Evolutionary conservation across 2,888 invertebrate species (phyloP).

Genomic region (Ophion obscuratus): DNA sequence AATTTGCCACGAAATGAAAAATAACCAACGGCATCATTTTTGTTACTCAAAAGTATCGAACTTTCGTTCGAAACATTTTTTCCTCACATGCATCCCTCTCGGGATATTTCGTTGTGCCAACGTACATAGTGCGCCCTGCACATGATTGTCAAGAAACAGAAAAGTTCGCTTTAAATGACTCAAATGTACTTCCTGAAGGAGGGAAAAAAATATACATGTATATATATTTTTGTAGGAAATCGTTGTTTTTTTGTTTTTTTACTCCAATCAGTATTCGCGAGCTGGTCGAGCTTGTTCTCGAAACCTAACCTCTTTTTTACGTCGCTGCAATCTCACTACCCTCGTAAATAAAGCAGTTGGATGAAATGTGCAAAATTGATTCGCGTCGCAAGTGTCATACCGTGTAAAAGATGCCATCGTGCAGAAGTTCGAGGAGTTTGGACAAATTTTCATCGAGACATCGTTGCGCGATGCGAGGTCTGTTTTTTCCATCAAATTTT

Average conservation of each 20-base stretch:
- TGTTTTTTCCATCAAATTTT: conserved; percentile 5
- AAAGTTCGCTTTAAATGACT: conserved; percentile 12
- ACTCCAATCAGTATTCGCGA: conserved; percentile 34
- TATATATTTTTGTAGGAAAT: conserved; percentile 38
- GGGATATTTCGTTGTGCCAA: background rate
- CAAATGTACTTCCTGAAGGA: conserved; percentile 10
- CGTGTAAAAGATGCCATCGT: conserved; percentile 33
- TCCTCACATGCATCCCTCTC: background rate
- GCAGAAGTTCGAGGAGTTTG: conserved; percentile 29
- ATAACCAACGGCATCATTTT: background rate
- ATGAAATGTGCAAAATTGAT: conserved; percentile 15
- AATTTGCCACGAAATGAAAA: background rate
- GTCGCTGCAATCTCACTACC: conserved; percentile 18
- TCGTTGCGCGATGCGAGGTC: conserved; percentile 49
- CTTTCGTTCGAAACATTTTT: background rate
- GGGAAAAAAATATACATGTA: conserved; percentile 9
- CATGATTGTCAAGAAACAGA: background rate
- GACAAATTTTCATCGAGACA: conserved; percentile 35
- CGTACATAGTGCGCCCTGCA: background rate
- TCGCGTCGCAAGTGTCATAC: background rate
- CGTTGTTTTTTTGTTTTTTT: conserved; percentile 48
- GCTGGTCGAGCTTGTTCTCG: background rate
- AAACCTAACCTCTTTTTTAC: conserved; percentile 40
- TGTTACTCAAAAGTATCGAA: background rate
- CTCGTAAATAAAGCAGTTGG: background rate